Percentiles rank a stretch among this genome's conserved stretches.
Conservation (phyloP, 30 jellyfish, hydroid and myxozoan genomes). For the Catostylus mosaicus region DNA sequence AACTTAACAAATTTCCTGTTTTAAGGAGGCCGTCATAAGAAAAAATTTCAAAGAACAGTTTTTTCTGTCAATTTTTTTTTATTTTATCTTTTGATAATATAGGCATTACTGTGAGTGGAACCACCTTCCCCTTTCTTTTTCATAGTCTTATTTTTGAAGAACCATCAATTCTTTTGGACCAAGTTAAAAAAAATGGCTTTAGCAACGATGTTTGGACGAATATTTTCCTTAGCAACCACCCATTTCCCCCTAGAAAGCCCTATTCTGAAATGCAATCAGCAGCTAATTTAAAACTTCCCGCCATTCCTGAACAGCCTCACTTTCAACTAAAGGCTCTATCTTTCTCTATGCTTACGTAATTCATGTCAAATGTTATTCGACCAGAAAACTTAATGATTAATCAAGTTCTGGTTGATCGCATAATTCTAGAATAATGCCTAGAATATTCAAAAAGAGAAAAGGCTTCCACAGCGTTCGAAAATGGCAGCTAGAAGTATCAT, state of each 20-base stretch:
- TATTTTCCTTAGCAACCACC: background rate
- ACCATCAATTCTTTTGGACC: background rate
- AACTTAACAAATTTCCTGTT: background rate
- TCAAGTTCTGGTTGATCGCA: background rate
- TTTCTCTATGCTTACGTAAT: background rate
- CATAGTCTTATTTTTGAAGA: background rate
- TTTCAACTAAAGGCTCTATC: background rate
- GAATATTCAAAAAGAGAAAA: constrained; percentile 1
- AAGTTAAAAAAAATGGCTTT: background rate
- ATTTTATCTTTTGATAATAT: too few relatives aligned
- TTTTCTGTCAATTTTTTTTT: too few relatives aligned
- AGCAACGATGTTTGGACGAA: constrained; percentile 1
- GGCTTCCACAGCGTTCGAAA: background rate
- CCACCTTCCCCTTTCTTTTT: too few relatives aligned
- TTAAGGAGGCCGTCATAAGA: constrained; percentile 2
- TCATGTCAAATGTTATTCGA: background rate
- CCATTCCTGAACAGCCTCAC: background rate
- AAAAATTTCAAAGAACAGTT: too few relatives aligned
- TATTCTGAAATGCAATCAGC: background rate
- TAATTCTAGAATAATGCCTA: background rate
- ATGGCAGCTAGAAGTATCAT: background rate
- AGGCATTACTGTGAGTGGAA: too few relatives aligned
- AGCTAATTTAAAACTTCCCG: background rate
- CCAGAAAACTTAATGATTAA: background rate
- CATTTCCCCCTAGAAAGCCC: background rate